Evolutionary conservation across 2,113 vertebrate species (phyloP).

Genomic region (Sebastes fasciatus): DNA sequence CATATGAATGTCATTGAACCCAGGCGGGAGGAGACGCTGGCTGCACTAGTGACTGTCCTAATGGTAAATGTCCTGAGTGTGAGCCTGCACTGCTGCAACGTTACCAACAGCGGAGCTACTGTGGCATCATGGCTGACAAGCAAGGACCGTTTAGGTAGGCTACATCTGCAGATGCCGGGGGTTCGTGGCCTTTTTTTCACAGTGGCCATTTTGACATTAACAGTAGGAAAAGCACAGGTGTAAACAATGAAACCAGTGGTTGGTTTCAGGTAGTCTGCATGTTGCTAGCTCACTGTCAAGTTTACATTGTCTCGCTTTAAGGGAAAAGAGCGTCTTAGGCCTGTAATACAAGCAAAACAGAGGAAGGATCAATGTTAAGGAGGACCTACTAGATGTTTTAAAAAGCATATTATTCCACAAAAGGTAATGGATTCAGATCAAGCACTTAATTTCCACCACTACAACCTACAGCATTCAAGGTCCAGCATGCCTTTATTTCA

Average conservation of each 20-base stretch:
- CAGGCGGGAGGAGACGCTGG: conserved; percentile 22
- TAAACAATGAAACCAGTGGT: no score
- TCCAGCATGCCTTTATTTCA: not conserved
- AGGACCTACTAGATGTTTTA: not conserved
- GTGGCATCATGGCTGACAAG: conserved; percentile 47
- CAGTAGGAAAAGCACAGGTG: not conserved
- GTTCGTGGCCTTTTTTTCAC: no score
- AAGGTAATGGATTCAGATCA: no score
- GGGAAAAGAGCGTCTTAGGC: no score
- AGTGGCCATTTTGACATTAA: not conserved
- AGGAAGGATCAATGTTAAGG: not conserved
- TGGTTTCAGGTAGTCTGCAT: no score
- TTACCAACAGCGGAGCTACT: conserved; percentile 35
- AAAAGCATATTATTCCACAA: no score
- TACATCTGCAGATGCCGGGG: not conserved
- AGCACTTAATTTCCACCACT: no score
- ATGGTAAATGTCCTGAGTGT: conserved; percentile 42
- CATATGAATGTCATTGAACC: not conserved
- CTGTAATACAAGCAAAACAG: not conserved
- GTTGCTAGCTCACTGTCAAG: not conserved
- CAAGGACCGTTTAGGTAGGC: conserved; percentile 32
- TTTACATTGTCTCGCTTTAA: no score
- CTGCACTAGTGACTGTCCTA: conserved; percentile 47
- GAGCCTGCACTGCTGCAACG: not conserved
- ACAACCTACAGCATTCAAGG: not conserved